A percentile compares a stretch with the other conserved stretches of the same genome.
Evolutionary conservation across 2,113 vertebrate species (phyloP).

Genomic region (Canis aureus): DNA sequence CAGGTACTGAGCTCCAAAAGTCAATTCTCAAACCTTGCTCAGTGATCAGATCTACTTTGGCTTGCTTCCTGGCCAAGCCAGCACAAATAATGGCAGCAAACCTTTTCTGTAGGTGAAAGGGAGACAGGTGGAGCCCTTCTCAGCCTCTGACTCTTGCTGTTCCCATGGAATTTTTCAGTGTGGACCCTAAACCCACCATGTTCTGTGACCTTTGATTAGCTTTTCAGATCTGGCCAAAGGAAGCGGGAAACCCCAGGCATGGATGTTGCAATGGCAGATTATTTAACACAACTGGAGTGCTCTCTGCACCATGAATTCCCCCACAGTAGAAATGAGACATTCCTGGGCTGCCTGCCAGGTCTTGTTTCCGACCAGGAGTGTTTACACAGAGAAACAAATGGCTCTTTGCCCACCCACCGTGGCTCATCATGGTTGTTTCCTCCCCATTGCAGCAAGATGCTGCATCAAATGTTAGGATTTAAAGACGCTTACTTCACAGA

Average conservation of each 20-base stretch:
- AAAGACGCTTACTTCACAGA: background rate
- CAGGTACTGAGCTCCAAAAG: background rate
- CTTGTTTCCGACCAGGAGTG: background rate
- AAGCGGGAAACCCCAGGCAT: conserved; percentile 48
- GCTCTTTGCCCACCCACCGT: background rate
- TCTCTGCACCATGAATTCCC: background rate
- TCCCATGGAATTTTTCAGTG: background rate
- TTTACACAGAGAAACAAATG: background rate
- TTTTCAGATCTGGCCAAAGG: background rate
- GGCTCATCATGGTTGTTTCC: background rate
- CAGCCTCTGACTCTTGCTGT: background rate
- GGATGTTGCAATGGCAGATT: conserved; percentile 33
- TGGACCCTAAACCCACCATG: background rate
- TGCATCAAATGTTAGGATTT: rapidly evolving
- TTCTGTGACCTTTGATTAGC: background rate
- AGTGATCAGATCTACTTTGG: background rate
- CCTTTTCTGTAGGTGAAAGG: background rate
- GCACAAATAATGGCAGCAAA: background rate
- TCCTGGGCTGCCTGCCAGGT: background rate
- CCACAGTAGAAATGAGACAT: background rate
- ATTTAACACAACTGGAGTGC: background rate
- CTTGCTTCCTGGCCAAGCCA: background rate
- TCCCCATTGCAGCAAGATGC: background rate
- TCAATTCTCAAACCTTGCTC: background rate
- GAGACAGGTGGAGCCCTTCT: background rate